Conservation (phyloP, 2,888 invertebrate genomes). For the Aphodius granarius region DNA sequence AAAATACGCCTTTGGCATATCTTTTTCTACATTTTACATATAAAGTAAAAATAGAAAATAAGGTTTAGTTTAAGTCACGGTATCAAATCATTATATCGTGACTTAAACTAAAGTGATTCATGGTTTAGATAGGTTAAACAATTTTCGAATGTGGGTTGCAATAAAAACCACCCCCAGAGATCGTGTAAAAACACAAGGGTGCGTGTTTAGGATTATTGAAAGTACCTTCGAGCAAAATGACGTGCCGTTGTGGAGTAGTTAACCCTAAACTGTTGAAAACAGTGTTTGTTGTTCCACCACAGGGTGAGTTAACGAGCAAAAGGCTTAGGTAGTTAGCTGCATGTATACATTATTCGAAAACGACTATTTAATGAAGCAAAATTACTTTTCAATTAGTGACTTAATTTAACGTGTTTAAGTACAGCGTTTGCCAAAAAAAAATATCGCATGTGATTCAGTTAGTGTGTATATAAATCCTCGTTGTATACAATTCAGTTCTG, state of each 20-base stretch:
- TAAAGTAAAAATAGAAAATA: no score
- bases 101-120: background rate
- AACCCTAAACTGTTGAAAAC: background rate
- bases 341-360: background rate
- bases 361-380: background rate
- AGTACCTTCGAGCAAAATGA: background rate
- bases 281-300: background rate
- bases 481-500: background rate
- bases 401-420: background rate
- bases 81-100: background rate
- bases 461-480: no score
- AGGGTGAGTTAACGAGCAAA: background rate
- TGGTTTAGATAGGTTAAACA: background rate
- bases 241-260: background rate
- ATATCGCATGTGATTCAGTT: no score
- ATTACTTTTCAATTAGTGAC: background rate
- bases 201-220: background rate
- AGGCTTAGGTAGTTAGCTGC: background rate
- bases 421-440: no score
- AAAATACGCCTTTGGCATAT: no score
- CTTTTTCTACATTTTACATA: no score
- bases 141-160: background rate
- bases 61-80: no score
- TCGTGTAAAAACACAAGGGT: background rate
- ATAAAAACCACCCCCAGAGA: background rate